A percentile compares a stretch with the other conserved stretches of the same genome.
These are phyloP conservation scores for Tarsius wallacei DNA, from an alignment of 2,797 vertebrate species.

Conservation along the genomic window DNA sequence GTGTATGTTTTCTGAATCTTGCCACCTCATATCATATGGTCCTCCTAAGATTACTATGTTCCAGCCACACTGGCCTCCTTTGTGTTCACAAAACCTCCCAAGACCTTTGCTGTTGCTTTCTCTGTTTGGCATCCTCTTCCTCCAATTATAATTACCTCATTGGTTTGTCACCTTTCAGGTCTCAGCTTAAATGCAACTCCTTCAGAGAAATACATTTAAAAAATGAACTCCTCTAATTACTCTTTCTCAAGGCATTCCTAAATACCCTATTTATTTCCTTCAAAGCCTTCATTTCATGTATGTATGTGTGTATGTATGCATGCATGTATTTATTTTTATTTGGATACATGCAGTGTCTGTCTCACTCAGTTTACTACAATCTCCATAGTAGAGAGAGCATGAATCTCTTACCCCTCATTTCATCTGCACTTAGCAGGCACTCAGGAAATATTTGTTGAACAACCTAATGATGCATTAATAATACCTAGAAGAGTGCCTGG, in stretches of 20 bases:
- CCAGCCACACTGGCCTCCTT: not conserved
- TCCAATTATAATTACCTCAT: not conserved
- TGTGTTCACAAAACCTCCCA: conserved; percentile 20
- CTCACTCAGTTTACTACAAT: not conserved
- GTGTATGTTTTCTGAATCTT: conserved; percentile 30
- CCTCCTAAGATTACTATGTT: not conserved
- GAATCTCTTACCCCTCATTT: not conserved
- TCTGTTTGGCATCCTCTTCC: conserved; percentile 29
- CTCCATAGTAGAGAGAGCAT: not conserved
- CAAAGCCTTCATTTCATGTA: not conserved
- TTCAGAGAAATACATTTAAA: conserved; percentile 10
- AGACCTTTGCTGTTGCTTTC: not conserved
- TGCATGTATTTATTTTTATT: not conserved
- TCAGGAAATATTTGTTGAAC: conserved; percentile 41
- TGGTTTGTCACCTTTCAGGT: conserved; percentile 4
- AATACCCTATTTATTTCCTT: not conserved
- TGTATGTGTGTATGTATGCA: not conserved
- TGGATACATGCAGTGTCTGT: not conserved
- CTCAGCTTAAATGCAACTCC: not conserved
- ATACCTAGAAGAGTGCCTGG: not conserved
- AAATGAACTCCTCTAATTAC: not conserved
- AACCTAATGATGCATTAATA: not conserved
- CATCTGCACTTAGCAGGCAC: not conserved
- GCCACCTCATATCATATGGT: not conserved
- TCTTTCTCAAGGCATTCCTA: not conserved